Evolutionary conservation across 2,888 invertebrate genomes (phyloP), one percentile per base, ranked within the genome.

Genomic region (Parochlus steinenii): DNA sequence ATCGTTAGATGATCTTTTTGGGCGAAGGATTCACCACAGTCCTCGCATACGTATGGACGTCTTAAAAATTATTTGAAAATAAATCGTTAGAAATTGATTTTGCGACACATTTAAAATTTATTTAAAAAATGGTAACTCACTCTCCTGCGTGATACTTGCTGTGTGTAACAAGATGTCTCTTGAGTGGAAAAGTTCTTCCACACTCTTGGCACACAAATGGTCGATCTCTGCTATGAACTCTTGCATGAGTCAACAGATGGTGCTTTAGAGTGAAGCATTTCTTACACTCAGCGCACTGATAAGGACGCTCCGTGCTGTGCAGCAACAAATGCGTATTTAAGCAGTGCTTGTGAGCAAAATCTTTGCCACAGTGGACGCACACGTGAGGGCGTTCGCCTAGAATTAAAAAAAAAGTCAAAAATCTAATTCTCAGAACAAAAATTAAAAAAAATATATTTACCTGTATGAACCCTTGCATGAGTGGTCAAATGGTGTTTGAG

Each of bases 131-230:
- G n/a, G n/a, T n/a, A n/a, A n/a, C n/a, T n/a, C n/a, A n/a, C n/a
- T 83, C 82, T 6, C 83, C 83, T 17, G 81, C 81, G 58, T 83
- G 83, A 55, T 79, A 82, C 64, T 83, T 83, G 58, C 76, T 74
- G 61, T 83, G 83, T 38, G 82, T 83, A 19, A 81, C 82, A 33
- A 83, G 63, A 49, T 83, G 83, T 33, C 83, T 68, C 58, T 81
- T 81, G 28, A 83, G 58, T 0, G 83, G 81, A 56, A 83, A 83
- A 22, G 80, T 70, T 42, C 80, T 69, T 2, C 82, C 82, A 54
- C 83, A 83, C 58, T 83, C 82, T 43, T 71, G 74, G 52, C 83
- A 83, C 25, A 80, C 69, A 50, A 81, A 83, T 14, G 83, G 83
- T 33, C 81, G 69, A 39, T 81, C 82, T 41, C 82, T 67, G 45